Conservation (phyloP, 2,888 invertebrate genomes). For the Allygus modestus region DNA sequence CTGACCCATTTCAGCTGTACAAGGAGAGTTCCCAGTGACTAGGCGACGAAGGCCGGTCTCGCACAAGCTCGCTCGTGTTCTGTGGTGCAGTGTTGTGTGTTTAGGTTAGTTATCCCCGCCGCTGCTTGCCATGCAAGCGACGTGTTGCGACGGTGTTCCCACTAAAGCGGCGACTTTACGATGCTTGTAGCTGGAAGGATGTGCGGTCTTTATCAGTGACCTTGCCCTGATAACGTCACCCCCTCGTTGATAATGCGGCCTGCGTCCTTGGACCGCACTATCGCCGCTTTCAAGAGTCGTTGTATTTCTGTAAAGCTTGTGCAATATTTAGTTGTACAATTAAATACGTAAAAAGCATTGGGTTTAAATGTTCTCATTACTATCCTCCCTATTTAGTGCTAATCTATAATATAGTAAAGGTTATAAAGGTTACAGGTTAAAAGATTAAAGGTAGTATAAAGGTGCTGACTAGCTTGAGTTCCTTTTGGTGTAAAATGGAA, state of each 20-base stretch:
- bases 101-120: neutral
- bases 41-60: neutral
- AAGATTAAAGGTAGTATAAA: too few relatives aligned
- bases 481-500: too few relatives aligned
- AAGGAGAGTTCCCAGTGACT: neutral
- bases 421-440: too few relatives aligned
- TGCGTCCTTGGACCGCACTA: neutral
- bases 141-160: slow-evolving; percentile 16
- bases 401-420: too few relatives aligned
- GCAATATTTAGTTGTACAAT: too few relatives aligned
- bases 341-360: too few relatives aligned
- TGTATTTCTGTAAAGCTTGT: too few relatives aligned
- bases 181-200: slow-evolving; percentile 27
- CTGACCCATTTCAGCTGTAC: neutral
- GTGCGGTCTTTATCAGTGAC: slow-evolving; percentile 38
- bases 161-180: slow-evolving; percentile 1
- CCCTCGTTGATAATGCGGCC: neutral
- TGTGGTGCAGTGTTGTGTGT: neutral
- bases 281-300: too few relatives aligned
- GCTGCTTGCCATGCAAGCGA: neutral
- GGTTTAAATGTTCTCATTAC: too few relatives aligned
- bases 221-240: slow-evolving; percentile 34
- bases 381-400: too few relatives aligned
- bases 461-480: too few relatives aligned
- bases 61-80: neutral